phyloP scores from a whole-genome alignment of 64 coral and sea anemone species.

The Montipora capricornis region DNA sequence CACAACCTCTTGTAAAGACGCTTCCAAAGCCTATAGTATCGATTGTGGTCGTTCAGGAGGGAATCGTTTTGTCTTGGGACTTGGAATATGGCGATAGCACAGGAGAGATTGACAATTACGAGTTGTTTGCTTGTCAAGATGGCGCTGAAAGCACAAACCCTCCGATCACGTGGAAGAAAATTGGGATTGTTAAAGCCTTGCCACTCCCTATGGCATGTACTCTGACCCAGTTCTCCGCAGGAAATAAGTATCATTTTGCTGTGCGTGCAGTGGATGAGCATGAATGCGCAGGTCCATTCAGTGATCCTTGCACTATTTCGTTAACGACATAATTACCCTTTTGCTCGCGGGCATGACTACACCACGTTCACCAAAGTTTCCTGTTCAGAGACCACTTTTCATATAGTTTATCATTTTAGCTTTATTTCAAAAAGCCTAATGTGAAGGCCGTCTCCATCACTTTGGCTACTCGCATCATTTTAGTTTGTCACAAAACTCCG shows the following conservation, averaged over 20 bases:
- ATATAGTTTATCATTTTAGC: too few relatives aligned
- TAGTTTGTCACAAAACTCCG: too few relatives aligned
- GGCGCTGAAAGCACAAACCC: conserved; percentile 49
- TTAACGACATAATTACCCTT: neutral
- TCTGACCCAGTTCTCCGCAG: conserved; percentile 90
- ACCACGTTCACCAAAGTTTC: too few relatives aligned
- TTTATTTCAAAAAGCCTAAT: too few relatives aligned
- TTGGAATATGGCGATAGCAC: conserved; percentile 56
- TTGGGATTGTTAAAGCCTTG: conserved; percentile 90
- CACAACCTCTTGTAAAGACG: conserved; percentile 1
- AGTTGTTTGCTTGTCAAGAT: conserved; percentile 93
- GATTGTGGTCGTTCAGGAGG: conserved; percentile 76
- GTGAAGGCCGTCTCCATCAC: too few relatives aligned
- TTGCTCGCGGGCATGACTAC: neutral
- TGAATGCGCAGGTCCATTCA: conserved; percentile 84
- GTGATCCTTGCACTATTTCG: conserved; percentile 82
- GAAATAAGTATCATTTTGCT: conserved; percentile 93
- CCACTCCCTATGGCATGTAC: conserved; percentile 98
- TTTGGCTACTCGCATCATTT: too few relatives aligned
- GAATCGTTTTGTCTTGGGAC: conserved; percentile 96
- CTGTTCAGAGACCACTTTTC: too few relatives aligned
- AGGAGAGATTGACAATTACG: conserved; percentile 71
- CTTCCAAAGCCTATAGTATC: conserved; percentile 83
- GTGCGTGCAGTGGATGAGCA: conserved; percentile 87
- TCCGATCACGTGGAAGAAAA: conserved; percentile 88